Base-by-base conservation (phyloP, 1,140 invertebrate genomes). In the Condylostylus longicornis region DNA sequence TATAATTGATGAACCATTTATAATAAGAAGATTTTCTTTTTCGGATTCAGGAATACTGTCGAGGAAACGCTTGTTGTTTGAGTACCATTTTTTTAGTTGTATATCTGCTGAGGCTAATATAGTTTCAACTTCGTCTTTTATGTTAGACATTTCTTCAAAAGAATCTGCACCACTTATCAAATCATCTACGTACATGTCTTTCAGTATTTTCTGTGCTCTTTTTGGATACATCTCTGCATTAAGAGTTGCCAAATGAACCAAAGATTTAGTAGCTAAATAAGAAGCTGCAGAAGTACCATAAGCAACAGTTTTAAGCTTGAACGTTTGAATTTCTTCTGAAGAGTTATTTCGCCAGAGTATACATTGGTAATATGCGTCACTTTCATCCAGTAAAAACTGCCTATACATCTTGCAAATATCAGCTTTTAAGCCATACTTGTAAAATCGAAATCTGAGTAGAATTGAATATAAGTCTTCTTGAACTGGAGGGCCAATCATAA, bases 151-250 rank as follows among this genome's bases (percentile, higher is more conserved):
- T 14, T 45, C 18, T 14, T 38, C 18, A n/a, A 48, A 6, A 19
- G n/a, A 35, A 37, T 65, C 39, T 14, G 42, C 32, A 5, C 63
- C 62, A n/a, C 50, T 47, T 12, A 66, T 33, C 2, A 62, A 21
- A 42, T 69, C 62, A 35, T 69, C 64, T 2, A 67, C 54, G 42
- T 66, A 69, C 43, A 62, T 62, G 50, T 65, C 56, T 17, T 40
- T 38, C 23, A 34, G 6, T 5, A 60, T 46, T 18, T 45, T 40
- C 39, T 47, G 37, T 14, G 45, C 35, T 22, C 44, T 51, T 12
- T 30, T n/a, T 19, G 59, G 50, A 51, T 42, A 55, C 1, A 35
- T 34, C 1, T 18, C 5, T 18, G 23, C 41, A 38, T 48, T 41
- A 35, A 58, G 54, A 27, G 14, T 38, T 2, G 45, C 50, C 2